Conservation (phyloP, 2,888 invertebrate species). For the Clunio marinus region DNA sequence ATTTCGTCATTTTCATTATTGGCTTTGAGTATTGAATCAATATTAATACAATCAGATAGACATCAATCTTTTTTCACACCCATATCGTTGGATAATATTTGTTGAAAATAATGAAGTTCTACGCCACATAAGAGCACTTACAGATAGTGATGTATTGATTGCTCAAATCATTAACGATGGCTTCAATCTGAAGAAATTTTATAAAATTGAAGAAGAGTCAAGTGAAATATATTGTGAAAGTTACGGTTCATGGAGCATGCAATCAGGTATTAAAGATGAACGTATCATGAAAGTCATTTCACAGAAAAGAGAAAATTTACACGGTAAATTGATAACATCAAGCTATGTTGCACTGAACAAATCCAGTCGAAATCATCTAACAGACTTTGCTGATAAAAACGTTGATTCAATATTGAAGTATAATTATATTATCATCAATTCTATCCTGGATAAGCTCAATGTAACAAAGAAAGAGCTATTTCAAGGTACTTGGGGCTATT, state of each 20-base stretch:
- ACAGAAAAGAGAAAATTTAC: not conserved
- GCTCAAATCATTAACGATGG: not conserved
- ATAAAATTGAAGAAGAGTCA: slow-evolving; percentile 16
- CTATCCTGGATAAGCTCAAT: slow-evolving; percentile 12
- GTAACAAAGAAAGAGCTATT: not conserved
- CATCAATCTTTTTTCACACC: not conserved
- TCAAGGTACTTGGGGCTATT: slow-evolving; percentile 23
- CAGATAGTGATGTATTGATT: slow-evolving; percentile 25
- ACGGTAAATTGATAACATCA: slow-evolving; percentile 18
- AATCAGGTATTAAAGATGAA: slow-evolving; percentile 21
- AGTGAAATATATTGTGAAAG: slow-evolving; percentile 25
- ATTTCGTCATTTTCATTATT: not conserved
- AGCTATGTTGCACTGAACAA: slow-evolving; percentile 12
- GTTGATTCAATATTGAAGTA: not conserved
- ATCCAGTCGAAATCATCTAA: not conserved
- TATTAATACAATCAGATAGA: not conserved
- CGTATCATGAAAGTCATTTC: slow-evolving; percentile 16
- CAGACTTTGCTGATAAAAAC: slow-evolving; percentile 8
- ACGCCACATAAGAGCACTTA: not conserved
- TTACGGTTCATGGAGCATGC: slow-evolving; percentile 11
- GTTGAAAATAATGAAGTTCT: slow-evolving; percentile 3
- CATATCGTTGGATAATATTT: slow-evolving; percentile 31
- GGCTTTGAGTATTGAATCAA: not conserved
- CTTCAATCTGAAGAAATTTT: slow-evolving; percentile 28
- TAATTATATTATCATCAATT: slow-evolving; percentile 25